Conservation (phyloP, 2,797 vertebrate species). For the Falco columbarius region DNA sequence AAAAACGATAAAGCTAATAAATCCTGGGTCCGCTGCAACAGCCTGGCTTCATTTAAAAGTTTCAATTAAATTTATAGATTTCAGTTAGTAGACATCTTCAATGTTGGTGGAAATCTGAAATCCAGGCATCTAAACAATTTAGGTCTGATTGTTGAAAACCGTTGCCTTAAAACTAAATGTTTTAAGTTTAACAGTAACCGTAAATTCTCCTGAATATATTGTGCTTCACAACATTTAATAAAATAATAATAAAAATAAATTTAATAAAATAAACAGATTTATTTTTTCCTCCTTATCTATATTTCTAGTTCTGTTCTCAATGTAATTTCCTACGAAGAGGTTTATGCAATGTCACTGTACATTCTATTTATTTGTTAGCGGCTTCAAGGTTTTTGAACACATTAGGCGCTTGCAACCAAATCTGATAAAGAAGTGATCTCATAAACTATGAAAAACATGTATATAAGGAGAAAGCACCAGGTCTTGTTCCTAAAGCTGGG, state of each 20-base stretch:
- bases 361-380: background rate
- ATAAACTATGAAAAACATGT: background rate
- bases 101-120: slow-evolving; percentile 35
- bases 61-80: slow-evolving; percentile 54
- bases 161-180: background rate
- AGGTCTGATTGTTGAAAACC: background rate
- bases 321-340: background rate
- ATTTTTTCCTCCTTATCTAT: background rate
- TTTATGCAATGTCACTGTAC: background rate
- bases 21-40: slow-evolving; percentile 13
- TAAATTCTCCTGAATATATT: background rate
- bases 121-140: slow-evolving; percentile 44
- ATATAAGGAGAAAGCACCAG: background rate
- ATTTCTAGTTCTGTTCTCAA: background rate
- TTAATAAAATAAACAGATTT: background rate
- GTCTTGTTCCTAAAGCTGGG: background rate
- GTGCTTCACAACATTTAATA: background rate
- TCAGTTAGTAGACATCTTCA: slow-evolving; percentile 45
- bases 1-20: slow-evolving; percentile 58
- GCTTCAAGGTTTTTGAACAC: background rate
- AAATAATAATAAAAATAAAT: background rate
- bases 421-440: background rate
- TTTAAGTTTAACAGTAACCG: background rate
- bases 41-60: slow-evolving; percentile 37
- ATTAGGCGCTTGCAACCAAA: background rate